Base-by-base conservation (phyloP, 1,140 invertebrate genomes). In the Drosophila teissieri region DNA sequence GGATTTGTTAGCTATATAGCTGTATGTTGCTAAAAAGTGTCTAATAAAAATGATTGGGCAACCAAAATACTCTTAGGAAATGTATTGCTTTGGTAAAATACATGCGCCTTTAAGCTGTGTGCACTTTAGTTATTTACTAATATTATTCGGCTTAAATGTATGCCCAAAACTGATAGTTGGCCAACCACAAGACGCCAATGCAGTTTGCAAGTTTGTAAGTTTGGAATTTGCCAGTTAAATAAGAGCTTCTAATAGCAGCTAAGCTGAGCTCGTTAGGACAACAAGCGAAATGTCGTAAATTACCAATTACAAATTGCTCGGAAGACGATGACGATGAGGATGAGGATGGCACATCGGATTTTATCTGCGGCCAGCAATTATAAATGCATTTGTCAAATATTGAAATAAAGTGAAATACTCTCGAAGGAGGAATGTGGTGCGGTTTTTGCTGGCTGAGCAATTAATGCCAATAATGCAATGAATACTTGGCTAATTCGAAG, bases 311-410 rank as follows among this genome's bases (percentile, higher is more conserved):
- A 77, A 85, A 80, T 73, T 77, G 81, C 54, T 65, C 57, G 46
- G 42, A 63, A 75, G 53, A 63, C 73, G 34, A 51, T 31, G 11
- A 62, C 22, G 57, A n/a, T 19, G 19, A 19, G 19, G 57, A n/a
- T 19, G 19, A 19, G 19, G 19, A 19, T 48, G 39, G 34, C 49
- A 54, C 10, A 57, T 36, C 15, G 42, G 57, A 76, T 72, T 79
- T 82, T 74, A 88, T 69, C 60, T 79, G 83, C 63, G 75, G 60
- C 62, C 12, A 52, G 75, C 84, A 88, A 88, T 88, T 88, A 88
- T 89, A 89, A 88, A 88, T 77, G 70, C 79, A 89, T 88, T 88
- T 89, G 76, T 83, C 84, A 88, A 83, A 79, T 65, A 84, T 61
- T 78, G 42, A 68, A 57, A 77, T 56, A 70, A 70, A 65, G 42